phyloP scores from a whole-genome alignment of 2,797 vertebrate genomes.

The Peromyscus nudipes region DNA sequence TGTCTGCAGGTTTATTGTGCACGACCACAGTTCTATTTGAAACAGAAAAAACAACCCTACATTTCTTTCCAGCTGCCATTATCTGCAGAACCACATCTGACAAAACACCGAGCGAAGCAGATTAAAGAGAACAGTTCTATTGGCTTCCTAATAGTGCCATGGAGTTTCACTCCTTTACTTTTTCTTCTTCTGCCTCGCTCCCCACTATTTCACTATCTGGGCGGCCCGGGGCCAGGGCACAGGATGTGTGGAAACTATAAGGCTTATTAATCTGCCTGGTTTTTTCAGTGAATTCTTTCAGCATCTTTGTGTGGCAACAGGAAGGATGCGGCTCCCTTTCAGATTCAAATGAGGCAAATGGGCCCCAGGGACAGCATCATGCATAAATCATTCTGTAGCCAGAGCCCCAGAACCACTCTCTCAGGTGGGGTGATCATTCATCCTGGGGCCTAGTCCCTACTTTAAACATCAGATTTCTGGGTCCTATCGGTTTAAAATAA shows the following conservation, averaged over 20 bases:
- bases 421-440: slow-evolving; percentile 69
- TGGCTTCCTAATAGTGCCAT: slow-evolving; percentile 58
- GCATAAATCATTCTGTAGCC: slow-evolving; percentile 77
- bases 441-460: slow-evolving; percentile 2
- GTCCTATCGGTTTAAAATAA: neutral
- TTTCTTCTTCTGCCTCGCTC: slow-evolving; percentile 75
- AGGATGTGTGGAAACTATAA: slow-evolving; percentile 55
- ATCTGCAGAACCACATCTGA: slow-evolving; percentile 62
- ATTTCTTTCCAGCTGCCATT: slow-evolving; percentile 59
- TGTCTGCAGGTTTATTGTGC: neutral
- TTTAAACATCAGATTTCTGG: slow-evolving; percentile 37
- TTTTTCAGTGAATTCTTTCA: slow-evolving; percentile 86
- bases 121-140: slow-evolving; percentile 60
- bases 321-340: slow-evolving; percentile 90
- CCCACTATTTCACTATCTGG: slow-evolving; percentile 23
- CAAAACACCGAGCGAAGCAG: slow-evolving; percentile 65
- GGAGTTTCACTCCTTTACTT: slow-evolving; percentile 63
- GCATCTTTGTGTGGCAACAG: slow-evolving; percentile 87
- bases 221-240: neutral
- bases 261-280: slow-evolving; percentile 84
- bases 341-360: slow-evolving; percentile 88
- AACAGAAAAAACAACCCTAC: slow-evolving; percentile 66
- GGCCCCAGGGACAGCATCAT: slow-evolving; percentile 78
- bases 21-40: slow-evolving; percentile 60
- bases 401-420: slow-evolving; percentile 79